These are phyloP conservation scores for Nanorana parkeri DNA, from an alignment of 2,113 vertebrate species.

Conservation along the genomic window DNA sequence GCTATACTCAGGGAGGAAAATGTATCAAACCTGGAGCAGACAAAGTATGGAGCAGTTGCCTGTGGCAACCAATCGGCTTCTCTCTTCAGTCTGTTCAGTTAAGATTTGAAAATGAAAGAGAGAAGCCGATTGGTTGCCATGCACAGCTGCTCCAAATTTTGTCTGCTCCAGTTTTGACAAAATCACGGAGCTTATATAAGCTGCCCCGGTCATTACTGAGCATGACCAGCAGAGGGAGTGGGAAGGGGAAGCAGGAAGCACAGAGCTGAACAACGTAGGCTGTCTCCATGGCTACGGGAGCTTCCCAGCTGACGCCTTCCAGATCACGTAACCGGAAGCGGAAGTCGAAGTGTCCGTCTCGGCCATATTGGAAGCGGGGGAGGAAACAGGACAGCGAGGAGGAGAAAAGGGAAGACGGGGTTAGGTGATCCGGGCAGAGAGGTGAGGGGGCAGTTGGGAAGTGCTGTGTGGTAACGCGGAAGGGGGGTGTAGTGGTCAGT, in stretches of 20 bases:
- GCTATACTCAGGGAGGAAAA: too few species aligned
- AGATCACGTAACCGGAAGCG: conserved; percentile 26
- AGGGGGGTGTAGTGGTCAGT: not conserved
- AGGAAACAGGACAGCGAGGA: not conserved
- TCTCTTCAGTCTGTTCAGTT: too few species aligned
- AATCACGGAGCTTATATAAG: too few species aligned
- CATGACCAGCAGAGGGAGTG: too few species aligned
- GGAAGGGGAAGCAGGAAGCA: not conserved
- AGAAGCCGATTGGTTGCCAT: too few species aligned
- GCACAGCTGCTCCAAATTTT: too few species aligned
- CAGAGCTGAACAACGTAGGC: not conserved
- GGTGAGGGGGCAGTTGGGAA: not conserved
- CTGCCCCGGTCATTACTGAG: too few species aligned
- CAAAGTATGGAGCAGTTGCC: too few species aligned
- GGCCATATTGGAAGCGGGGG: conserved; percentile 46
- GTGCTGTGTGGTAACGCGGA: not conserved
- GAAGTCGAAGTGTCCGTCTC: conserved; percentile 19
- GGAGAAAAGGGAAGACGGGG: not conserved
- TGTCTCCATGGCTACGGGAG: conserved; percentile 19
- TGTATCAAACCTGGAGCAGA: too few species aligned
- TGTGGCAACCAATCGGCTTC: too few species aligned
- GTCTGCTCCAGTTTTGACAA: too few species aligned
- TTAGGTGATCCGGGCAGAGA: not conserved
- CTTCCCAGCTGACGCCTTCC: not conserved
- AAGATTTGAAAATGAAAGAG: too few species aligned